Conservation (phyloP, 1,140 invertebrate species). For the Drosophila sproati region DNA sequence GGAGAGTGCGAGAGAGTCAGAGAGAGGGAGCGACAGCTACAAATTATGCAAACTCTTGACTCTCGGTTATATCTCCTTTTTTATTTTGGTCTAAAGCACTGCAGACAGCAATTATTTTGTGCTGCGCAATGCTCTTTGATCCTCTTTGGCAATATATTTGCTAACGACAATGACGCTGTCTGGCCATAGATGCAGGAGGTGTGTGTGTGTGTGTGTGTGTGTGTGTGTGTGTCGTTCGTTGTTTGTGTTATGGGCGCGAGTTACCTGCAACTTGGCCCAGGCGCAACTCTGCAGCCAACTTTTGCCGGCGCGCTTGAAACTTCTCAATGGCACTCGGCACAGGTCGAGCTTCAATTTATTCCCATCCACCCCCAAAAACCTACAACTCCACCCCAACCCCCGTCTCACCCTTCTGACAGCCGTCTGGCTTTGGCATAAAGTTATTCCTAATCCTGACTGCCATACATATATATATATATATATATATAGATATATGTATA, state of each 20-base stretch:
- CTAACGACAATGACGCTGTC: slow-evolving; percentile 77
- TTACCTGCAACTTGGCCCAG: slow-evolving; percentile 70
- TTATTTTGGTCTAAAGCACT: slow-evolving; percentile 1
- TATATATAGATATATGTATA: neutral
- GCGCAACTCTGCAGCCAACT: slow-evolving; percentile 78
- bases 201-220: slow-evolving; percentile 35
- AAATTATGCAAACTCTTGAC: slow-evolving; percentile 33
- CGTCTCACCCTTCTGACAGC: neutral
- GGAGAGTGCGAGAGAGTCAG: neutral
- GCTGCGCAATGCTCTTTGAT: slow-evolving; percentile 69
- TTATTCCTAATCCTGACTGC: slow-evolving; percentile 57
- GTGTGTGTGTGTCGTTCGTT: slow-evolving; percentile 39
- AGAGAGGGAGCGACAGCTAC: neutral
- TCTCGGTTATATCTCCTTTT: neutral
- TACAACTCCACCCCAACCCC: neutral
- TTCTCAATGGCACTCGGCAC: slow-evolving; percentile 74
- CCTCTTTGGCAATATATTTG: slow-evolving; percentile 77
- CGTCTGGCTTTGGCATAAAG: slow-evolving; percentile 32
- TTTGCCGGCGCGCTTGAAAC: slow-evolving; percentile 75
- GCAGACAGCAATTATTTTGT: slow-evolving; percentile 67
- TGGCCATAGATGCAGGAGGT: slow-evolving; percentile 54
- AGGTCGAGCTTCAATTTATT: slow-evolving; percentile 36
- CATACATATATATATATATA: slow-evolving; percentile 42
- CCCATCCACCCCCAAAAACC: neutral
- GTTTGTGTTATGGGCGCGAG: slow-evolving; percentile 76